Evolutionary conservation across 2,113 vertebrate genomes (phyloP).

Genomic region (Nettapus auritus): DNA sequence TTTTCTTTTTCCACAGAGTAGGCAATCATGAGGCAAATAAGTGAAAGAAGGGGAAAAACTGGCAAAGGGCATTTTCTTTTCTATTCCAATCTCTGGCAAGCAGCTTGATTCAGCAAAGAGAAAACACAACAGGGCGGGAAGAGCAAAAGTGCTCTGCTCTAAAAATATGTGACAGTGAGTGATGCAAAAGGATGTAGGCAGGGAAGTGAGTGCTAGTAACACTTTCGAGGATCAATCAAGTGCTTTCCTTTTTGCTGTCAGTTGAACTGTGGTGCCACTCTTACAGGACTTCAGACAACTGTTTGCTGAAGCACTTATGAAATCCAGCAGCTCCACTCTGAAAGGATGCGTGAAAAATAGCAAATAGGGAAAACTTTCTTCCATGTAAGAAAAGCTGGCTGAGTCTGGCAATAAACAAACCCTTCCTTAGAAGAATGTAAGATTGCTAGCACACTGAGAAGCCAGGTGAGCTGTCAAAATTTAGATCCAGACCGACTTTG

Average conservation of each 20-base stretch:
- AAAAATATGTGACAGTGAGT: constrained; percentile 23
- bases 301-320: not conserved
- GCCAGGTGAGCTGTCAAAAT: not conserved
- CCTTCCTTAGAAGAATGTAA: not conserved
- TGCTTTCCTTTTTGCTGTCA: not conserved
- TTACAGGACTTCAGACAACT: not conserved
- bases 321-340: not conserved
- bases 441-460: not conserved
- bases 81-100: not conserved
- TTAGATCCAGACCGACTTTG: not conserved
- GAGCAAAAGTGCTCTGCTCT: not conserved
- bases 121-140: not conserved
- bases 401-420: not conserved
- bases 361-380: not conserved
- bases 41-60: not conserved
- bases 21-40: not conserved
- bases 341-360: not conserved
- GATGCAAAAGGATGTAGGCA: not conserved
- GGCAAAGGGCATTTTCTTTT: not conserved
- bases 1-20: not conserved
- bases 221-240: not conserved
- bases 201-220: constrained; percentile 3
- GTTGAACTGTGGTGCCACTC: not conserved
- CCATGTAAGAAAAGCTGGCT: not conserved
- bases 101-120: not conserved